Percentiles rank a stretch among this genome's conserved stretches.
These are phyloP conservation scores for Vannuccia rotundouncinata DNA, from an alignment of 2,888 invertebrate species.

Conservation along the genomic window DNA sequence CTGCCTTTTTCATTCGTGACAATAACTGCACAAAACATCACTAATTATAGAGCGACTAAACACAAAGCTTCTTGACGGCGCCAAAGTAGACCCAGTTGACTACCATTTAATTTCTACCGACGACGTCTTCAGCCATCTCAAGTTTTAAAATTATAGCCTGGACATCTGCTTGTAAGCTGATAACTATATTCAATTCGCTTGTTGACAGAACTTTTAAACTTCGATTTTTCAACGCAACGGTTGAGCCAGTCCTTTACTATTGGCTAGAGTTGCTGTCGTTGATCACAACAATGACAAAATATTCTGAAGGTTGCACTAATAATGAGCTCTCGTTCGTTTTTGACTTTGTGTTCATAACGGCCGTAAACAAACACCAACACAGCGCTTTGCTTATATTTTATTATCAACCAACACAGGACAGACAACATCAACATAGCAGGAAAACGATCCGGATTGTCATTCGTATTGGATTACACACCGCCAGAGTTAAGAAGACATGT, in stretches of 20 bases:
- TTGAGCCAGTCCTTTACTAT: not conserved
- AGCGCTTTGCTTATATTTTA: not conserved
- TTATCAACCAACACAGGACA: not conserved
- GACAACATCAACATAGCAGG: not conserved
- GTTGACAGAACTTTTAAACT: not conserved
- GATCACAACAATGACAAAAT: not conserved
- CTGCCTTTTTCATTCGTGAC: too few species aligned
- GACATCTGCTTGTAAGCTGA: slow-evolving; percentile 11
- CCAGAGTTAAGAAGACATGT: not conserved
- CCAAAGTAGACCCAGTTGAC: not conserved
- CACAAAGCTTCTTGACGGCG: not conserved
- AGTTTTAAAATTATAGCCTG: not conserved
- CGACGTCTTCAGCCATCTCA: not conserved
- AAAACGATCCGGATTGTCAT: not conserved
- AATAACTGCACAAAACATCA: too few species aligned
- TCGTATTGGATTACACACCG: not conserved
- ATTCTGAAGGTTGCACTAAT: not conserved
- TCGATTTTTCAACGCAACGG: not conserved
- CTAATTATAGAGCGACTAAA: too few species aligned
- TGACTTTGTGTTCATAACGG: not conserved
- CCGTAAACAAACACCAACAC: not conserved
- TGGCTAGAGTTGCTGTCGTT: not conserved
- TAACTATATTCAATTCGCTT: not conserved
- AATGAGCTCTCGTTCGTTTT: not conserved
- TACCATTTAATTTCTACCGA: not conserved